phyloP scores from a whole-genome alignment of 2,888 invertebrate genomes.

The Callyntrura sp. region DNA sequence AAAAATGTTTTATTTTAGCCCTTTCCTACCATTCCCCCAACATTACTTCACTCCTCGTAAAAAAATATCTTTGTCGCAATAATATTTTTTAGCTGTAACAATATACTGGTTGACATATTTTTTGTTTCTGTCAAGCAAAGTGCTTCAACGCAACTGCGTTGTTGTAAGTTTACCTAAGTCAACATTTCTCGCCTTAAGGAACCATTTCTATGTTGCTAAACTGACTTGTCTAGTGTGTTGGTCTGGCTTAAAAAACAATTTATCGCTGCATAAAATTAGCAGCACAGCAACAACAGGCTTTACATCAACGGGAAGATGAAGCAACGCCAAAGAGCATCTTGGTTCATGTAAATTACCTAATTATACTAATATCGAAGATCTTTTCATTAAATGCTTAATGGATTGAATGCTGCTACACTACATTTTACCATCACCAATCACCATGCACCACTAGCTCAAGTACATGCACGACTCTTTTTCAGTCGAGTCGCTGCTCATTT shows the following conservation, averaged over 20 bases:
- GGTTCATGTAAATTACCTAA: conserved; percentile 51
- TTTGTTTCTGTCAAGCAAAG: background rate
- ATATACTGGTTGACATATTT: background rate
- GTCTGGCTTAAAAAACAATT: background rate
- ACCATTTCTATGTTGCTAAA: background rate
- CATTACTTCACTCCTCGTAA: too few relatives aligned
- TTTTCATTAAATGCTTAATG: background rate
- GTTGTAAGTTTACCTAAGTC: background rate
- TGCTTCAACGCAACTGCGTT: background rate
- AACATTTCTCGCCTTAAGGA: background rate
- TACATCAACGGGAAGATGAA: background rate
- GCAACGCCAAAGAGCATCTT: background rate
- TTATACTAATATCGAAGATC: conserved; percentile 50
- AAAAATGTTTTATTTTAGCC: too few relatives aligned
- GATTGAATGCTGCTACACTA: too few relatives aligned
- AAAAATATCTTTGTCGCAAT: background rate
- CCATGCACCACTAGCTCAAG: too few relatives aligned
- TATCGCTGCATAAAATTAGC: background rate
- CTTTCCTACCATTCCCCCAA: too few relatives aligned
- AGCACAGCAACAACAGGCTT: background rate
- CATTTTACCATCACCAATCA: too few relatives aligned
- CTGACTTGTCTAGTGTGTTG: background rate
- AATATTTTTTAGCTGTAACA: background rate
- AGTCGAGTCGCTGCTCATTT: background rate
- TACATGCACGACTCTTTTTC: too few relatives aligned